Evolutionary conservation across 1,140 invertebrate genomes (phyloP).

Genomic region (Aculops lycopersici): DNA sequence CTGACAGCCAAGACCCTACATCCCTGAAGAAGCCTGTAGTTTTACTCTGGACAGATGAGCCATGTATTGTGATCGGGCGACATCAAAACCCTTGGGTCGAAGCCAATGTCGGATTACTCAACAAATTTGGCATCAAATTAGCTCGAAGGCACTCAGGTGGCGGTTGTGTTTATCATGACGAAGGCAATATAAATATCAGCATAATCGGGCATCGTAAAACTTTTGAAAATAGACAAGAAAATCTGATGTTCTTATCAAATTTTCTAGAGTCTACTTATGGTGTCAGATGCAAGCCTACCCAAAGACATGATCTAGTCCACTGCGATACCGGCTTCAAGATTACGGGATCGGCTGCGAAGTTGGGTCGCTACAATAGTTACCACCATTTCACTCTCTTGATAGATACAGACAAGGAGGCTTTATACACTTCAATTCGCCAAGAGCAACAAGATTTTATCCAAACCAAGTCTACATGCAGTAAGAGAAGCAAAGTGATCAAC

Average conservation of each 20-base stretch:
- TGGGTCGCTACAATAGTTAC: conserved; percentile 48
- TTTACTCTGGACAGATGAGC: conserved; percentile 60
- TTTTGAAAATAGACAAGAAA: conserved; percentile 40
- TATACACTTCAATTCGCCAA: conserved; percentile 19
- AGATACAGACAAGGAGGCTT: conserved; percentile 35
- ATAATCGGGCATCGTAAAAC: conserved; percentile 44
- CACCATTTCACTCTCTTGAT: conserved; percentile 76
- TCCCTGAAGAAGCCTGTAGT: conserved; percentile 33
- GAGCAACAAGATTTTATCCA: conserved; percentile 10
- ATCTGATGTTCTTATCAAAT: conserved; percentile 36
- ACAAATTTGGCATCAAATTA: conserved; percentile 20
- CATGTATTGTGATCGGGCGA: conserved; percentile 69
- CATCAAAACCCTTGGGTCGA: conserved; percentile 91
- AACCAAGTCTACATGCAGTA: conserved; percentile 20
- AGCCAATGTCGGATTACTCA: conserved; percentile 29
- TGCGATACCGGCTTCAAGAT: conserved; percentile 20
- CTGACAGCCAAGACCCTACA: too few relatives aligned
- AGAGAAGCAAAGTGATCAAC: conserved; percentile 42
- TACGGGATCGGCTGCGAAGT: conserved; percentile 64
- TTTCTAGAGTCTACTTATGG: conserved; percentile 1
- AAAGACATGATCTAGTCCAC: conserved; percentile 9
- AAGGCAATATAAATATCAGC: conserved; percentile 61
- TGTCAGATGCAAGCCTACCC: conserved; percentile 4
- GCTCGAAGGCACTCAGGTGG: conserved; percentile 76
- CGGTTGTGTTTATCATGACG: conserved; percentile 77